Evolutionary conservation across 2,797 vertebrate genomes (phyloP), one percentile per base, ranked within the genome.

Genomic region (Coendou prehensilis): DNA sequence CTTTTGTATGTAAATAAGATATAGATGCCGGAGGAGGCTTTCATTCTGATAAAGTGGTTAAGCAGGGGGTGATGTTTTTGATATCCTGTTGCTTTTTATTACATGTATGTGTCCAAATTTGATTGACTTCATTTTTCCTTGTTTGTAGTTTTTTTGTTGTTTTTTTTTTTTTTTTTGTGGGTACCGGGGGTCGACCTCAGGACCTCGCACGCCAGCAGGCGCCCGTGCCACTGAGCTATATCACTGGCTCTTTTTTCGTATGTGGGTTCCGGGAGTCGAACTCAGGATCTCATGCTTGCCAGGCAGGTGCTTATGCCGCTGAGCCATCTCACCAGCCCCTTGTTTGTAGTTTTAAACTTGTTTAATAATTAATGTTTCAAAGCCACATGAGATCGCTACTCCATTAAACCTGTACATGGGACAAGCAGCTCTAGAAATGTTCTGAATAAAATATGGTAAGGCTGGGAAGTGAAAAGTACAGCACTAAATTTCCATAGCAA

Each of bases 331-430:
- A 41, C 37, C 37, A 41, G 37, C 37, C 37, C 94, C 94, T 97
- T 96, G 89, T 96, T 78, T 96, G 87, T 89, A 94, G 80, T 96
- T 97, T 97, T 93, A 94, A 98, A 97, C 90, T 95, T 97, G 94
- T 89, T 98, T 97, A 98, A 98, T 98, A 98, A 97, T 98, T 98
- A 98, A 97, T 96, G 87, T 93, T 97, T 97, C 22, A 93, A 89
- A 88, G 86, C 47, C 95, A 97, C 84, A 98, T 96, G 96, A 97
- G 96, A 98, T 52, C 50, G 78, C 71, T 82, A 67, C 86, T 97
- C 95, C 89, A 94, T 95, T 98, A 96, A 97, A 98, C 97, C 91
- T 82, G 69, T 75, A 97, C 57, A 87, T 89, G 97, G 89, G 95
- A 97, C 94, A 96, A 10, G 71, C 54, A 93, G 54, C 86, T 98